phyloP scores from a whole-genome alignment of 2,888 invertebrate genomes.

The Drosophila quinaria region DNA sequence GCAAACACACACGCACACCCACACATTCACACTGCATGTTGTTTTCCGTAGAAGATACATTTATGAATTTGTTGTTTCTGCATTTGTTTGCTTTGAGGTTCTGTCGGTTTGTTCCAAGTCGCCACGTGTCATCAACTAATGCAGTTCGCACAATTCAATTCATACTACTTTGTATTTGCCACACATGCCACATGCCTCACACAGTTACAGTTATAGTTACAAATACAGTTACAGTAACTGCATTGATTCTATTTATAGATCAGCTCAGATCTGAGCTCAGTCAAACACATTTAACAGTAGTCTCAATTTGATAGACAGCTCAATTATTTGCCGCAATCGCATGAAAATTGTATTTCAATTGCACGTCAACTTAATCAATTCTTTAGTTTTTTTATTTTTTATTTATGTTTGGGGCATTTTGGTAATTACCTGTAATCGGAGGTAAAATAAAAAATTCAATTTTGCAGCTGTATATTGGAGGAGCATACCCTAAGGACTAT shows the following conservation, averaged over 20 bases:
- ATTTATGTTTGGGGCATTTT: background rate
- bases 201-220: background rate
- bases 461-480: too few species aligned
- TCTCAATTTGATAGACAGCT: background rate
- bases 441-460: too few species aligned
- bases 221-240: background rate
- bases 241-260: constrained; percentile 5
- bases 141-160: constrained; percentile 10
- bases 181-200: constrained; percentile 12
- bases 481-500: too few species aligned
- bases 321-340: constrained; percentile 2
- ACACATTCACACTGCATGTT: background rate
- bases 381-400: constrained; percentile 3
- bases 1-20: background rate
- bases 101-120: background rate
- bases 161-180: constrained; percentile 12
- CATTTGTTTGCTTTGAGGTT: constrained; percentile 28
- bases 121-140: constrained; percentile 10
- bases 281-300: background rate
- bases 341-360: constrained; percentile 7
- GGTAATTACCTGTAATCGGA: background rate
- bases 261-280: background rate
- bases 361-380: constrained; percentile 11
- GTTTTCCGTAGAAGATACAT: background rate
- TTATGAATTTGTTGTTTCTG: constrained; percentile 20